These are phyloP conservation scores for Coenonympha arcania DNA, from an alignment of 2,888 invertebrate species.

Conservation along the genomic window DNA sequence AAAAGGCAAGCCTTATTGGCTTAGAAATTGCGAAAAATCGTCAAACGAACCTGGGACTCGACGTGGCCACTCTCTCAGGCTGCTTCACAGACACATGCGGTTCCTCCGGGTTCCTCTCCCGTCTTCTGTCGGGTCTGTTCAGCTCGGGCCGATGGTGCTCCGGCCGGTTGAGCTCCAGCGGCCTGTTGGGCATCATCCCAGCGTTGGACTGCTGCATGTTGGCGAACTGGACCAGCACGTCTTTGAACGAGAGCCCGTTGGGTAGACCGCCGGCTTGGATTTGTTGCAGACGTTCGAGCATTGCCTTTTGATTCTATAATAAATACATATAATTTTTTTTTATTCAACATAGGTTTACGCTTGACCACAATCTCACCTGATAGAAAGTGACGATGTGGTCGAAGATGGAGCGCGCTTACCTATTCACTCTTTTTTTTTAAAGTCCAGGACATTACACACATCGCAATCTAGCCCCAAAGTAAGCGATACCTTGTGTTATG, in stretches of 20 bases:
- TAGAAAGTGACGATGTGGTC: too few relatives aligned
- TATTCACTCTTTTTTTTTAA: too few relatives aligned
- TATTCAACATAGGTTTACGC: too few relatives aligned
- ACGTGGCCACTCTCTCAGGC: constrained; percentile 50
- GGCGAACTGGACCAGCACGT: constrained; percentile 83
- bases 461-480: too few relatives aligned
- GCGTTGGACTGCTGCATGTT: constrained; percentile 67
- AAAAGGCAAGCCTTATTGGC: background rate
- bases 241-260: constrained; percentile 77
- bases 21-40: too few relatives aligned
- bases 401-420: too few relatives aligned
- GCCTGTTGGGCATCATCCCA: constrained; percentile 50
- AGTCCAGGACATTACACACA: too few relatives aligned
- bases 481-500: too few relatives aligned
- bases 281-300: constrained; percentile 63
- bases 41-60: constrained; percentile 54
- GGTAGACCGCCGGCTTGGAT: constrained; percentile 66
- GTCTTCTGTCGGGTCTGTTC: constrained; percentile 41
- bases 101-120: constrained; percentile 44
- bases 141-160: constrained; percentile 42
- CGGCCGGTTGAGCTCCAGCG: constrained; percentile 48
- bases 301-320: constrained; percentile 69
- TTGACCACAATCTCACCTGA: too few relatives aligned
- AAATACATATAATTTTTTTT: too few relatives aligned
- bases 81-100: constrained; percentile 46